phyloP scores from a whole-genome alignment of 2,113 vertebrate species.

The Ictidomys tridecemlineatus region DNA sequence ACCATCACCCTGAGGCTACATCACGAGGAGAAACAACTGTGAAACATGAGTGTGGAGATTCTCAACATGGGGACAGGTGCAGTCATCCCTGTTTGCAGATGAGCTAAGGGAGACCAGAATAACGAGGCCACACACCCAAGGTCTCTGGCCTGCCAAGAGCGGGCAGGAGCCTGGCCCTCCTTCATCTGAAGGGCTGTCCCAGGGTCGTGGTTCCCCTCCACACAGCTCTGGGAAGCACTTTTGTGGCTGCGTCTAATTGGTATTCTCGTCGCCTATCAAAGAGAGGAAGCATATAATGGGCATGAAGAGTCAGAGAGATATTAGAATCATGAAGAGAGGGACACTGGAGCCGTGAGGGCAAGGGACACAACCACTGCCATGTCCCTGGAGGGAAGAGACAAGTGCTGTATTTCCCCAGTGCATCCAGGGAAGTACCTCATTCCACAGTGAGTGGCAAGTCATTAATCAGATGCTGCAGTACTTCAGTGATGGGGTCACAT shows the following conservation, averaged over 20 bases:
- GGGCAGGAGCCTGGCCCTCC: not conserved
- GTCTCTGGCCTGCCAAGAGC: accelerated
- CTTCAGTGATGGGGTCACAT: too few species aligned
- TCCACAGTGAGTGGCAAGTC: accelerated
- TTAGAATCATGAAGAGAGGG: not conserved
- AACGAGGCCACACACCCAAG: accelerated
- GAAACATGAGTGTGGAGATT: not conserved
- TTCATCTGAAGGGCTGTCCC: too few species aligned
- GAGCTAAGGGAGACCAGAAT: not conserved
- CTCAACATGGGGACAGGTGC: too few species aligned
- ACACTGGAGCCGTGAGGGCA: too few species aligned
- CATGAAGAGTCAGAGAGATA: too few species aligned
- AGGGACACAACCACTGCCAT: too few species aligned
- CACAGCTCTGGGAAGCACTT: not conserved
- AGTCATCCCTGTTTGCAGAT: accelerated
- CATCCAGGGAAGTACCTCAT: accelerated
- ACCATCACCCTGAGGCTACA: not conserved
- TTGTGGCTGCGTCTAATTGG: not conserved
- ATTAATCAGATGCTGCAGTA: accelerated
- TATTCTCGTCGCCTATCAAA: not conserved
- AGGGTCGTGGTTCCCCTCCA: too few species aligned
- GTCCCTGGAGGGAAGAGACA: not conserved
- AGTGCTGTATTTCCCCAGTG: accelerated
- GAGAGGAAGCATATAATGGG: not conserved
- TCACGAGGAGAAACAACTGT: not conserved